Evolutionary conservation across 2,113 vertebrate genomes (phyloP).

Genomic region (Dasyurus viverrinus): DNA sequence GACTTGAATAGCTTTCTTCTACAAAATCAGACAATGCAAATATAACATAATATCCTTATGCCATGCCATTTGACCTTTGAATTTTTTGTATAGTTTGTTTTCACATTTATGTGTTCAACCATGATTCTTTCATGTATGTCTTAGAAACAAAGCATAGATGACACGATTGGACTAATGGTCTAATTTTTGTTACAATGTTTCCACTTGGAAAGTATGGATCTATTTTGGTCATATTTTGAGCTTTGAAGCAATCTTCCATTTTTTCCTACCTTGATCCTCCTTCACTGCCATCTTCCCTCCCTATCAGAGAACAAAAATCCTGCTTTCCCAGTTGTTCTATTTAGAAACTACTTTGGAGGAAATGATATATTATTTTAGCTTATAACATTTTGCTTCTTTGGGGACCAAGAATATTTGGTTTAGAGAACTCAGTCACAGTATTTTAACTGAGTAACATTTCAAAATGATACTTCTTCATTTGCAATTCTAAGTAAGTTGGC

Average conservation of each 20-base stretch:
- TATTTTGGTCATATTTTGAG: background rate
- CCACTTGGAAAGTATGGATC: background rate
- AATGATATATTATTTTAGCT: background rate
- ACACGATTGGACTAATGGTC: background rate
- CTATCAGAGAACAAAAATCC: background rate
- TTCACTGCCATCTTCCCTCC: background rate
- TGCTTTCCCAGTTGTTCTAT: background rate
- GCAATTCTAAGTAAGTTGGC: background rate
- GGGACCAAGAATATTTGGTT: background rate
- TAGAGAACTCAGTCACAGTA: background rate
- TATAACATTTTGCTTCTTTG: background rate
- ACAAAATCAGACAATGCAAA: background rate
- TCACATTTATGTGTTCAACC: background rate
- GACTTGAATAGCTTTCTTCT: background rate
- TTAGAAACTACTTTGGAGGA: conserved; percentile 17
- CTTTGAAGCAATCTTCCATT: background rate
- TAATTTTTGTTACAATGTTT: background rate
- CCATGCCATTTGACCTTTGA: background rate
- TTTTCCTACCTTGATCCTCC: background rate
- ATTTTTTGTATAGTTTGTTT: background rate
- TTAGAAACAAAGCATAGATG: background rate
- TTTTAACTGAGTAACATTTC: background rate
- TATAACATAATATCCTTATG: background rate
- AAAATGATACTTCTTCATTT: background rate
- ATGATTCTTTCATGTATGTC: background rate